These are phyloP conservation scores for Sebastes iracundus DNA, from an alignment of 2,797 vertebrate species.

Conservation along the genomic window DNA sequence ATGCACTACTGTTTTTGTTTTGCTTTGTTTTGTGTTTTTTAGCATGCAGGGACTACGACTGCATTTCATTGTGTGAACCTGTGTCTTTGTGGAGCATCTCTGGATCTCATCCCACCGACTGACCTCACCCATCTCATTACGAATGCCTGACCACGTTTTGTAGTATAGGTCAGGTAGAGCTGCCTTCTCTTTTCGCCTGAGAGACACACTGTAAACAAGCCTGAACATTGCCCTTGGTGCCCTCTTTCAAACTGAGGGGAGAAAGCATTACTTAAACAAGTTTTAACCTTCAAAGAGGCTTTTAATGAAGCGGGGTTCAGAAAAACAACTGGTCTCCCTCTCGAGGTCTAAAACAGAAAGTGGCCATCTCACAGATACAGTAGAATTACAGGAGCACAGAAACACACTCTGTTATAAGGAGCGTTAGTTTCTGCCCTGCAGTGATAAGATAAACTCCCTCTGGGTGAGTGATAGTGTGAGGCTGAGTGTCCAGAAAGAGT, in stretches of 20 bases:
- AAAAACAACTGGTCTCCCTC: not conserved
- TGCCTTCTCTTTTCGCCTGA: not conserved
- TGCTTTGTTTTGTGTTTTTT: not conserved
- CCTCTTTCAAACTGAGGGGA: not conserved
- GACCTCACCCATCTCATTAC: not conserved
- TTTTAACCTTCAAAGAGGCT: not conserved
- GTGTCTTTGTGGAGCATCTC: not conserved
- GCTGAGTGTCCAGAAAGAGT: not conserved
- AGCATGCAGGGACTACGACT: not conserved
- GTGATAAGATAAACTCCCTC: conserved; percentile 6
- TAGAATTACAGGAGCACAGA: not conserved
- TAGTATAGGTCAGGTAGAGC: not conserved
- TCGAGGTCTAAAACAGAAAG: not conserved
- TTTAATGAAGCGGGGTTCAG: not conserved
- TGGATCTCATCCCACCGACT: not conserved
- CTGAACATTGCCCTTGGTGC: not conserved
- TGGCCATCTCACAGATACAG: not conserved
- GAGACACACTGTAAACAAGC: not conserved
- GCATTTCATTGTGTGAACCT: not conserved
- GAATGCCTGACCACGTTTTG: not conserved
- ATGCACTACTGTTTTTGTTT: not conserved
- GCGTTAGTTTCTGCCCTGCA: not conserved
- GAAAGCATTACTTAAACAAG: not conserved
- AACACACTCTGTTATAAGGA: not conserved
- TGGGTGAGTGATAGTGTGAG: not conserved